A percentile compares a stretch with the other conserved stretches of the same genome.
Conservation (phyloP, 1,140 invertebrate species). For the Geopemphigus sp. region DNA sequence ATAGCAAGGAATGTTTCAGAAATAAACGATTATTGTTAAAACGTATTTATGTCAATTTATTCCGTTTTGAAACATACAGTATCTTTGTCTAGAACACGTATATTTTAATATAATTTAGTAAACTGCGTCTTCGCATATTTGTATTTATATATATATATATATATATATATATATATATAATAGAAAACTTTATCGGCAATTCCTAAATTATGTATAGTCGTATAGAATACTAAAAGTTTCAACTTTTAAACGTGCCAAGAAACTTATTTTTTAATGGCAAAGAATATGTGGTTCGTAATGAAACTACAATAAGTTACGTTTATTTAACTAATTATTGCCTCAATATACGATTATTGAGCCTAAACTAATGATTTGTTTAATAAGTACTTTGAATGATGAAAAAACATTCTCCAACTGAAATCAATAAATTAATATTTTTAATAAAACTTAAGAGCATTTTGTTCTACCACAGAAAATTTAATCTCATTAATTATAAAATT, state of each 20-base stretch:
- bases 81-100: too few species aligned
- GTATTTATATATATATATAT: not conserved
- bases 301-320: not conserved
- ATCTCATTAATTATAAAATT: too few species aligned
- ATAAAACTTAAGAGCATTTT: not conserved
- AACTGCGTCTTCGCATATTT: too few species aligned
- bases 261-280: not conserved
- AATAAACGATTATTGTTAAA: too few species aligned
- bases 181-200: not conserved
- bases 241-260: not conserved
- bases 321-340: not conserved
- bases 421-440: not conserved
- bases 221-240: not conserved
- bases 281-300: not conserved
- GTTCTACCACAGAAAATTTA: too few species aligned
- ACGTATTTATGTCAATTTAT: not conserved
- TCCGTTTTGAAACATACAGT: not conserved
- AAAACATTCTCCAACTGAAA: not conserved
- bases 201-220: not conserved
- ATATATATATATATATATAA: not conserved
- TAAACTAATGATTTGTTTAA: not conserved
- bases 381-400: not conserved
- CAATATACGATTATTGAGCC: not conserved
- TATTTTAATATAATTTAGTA: not conserved
- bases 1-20: not conserved